Base-by-base conservation (phyloP, 2,113 vertebrate genomes). In the Haemorhous mexicanus region DNA sequence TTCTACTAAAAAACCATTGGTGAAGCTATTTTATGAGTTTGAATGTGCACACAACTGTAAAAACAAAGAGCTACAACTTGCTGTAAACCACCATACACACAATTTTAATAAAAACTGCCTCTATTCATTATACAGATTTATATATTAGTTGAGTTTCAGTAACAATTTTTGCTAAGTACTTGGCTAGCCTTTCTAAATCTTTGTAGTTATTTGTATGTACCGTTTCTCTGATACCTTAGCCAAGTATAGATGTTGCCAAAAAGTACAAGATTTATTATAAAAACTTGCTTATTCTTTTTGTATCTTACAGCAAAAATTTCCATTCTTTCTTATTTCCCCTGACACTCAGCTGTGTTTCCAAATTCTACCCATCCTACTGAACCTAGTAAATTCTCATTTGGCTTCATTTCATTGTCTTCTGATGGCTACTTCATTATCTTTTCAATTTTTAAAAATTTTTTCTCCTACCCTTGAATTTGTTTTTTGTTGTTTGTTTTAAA, bases 401-500 rank as follows among this genome's bases (percentile, higher is more conserved):
- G 7, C 2, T 80, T 10, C 58, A 9, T 44, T 86, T 66, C 68
- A 20, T 61, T 53, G 14, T n/a, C 52, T 85, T 77, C 37, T 62
- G 18, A 32, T 49, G 22, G 9, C 6, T 69, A 30, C 24, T 35
- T 90, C 3, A 70, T 89, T 70, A 43, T 18, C 6, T 58, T 82
- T 62, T 46, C 6, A 6, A 23, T 16, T 17, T 32, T 68, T 35
- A 19, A 41, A 14, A 13, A 20, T 15, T 46, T 74, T 24, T 77
- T 1, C 5, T 47, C 3, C 2, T n/a, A 19, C 9, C 3, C 7
- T 33, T 5, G 1, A 47, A 33, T 53, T 74, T 46, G 3, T 24
- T 3, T 68, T 74, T 84, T n/a, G 13, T 16, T 11, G 50, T 3
- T 59, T 74, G 73, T 56, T 56, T 16, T 13, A 10, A 58, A 52